These are phyloP conservation scores for Gryon sp. DNA, from an alignment of 1,140 invertebrate species.

Conservation along the genomic window DNA sequence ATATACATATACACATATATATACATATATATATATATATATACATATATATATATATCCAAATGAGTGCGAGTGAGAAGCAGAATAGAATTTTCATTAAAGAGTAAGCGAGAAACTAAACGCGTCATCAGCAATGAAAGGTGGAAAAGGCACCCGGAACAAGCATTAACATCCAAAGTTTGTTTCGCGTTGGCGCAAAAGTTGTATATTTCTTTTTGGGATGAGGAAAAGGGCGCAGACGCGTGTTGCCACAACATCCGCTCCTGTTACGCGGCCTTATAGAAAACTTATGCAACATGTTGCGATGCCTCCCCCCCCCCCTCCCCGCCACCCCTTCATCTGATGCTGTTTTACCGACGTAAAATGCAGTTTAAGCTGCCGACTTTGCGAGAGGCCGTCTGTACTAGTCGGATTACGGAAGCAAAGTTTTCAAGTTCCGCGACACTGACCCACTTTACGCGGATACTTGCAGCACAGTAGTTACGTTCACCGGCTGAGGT, in stretches of 20 bases:
- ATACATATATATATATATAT: too few relatives aligned
- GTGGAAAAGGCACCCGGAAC: conserved; percentile 1
- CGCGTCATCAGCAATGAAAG: conserved; percentile 7
- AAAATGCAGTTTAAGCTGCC: conserved; percentile 64
- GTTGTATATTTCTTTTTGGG: conserved; percentile 23
- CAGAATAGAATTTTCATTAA: too few relatives aligned
- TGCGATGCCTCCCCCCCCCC: not conserved
- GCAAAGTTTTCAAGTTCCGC: conserved; percentile 79
- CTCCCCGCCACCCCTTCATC: not conserved
- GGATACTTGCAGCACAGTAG: conserved; percentile 74
- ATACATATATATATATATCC: too few relatives aligned
- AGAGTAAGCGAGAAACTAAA: too few relatives aligned
- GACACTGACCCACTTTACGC: conserved; percentile 79
- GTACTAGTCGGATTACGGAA: conserved; percentile 77
- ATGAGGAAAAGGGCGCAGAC: conserved; percentile 3
- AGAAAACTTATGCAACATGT: conserved; percentile 59
- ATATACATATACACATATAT: too few relatives aligned
- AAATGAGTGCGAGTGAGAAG: too few relatives aligned
- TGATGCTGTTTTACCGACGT: conserved; percentile 58
- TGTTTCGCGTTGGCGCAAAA: conserved; percentile 18
- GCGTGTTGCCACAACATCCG: conserved; percentile 15
- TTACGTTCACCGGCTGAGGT: conserved; percentile 71
- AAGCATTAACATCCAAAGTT: conserved; percentile 5
- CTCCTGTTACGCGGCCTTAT: conserved; percentile 51
- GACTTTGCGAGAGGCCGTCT: conserved; percentile 59